phyloP scores from a whole-genome alignment of 2,888 invertebrate genomes.

The Scaptomyza caliginosa region DNA sequence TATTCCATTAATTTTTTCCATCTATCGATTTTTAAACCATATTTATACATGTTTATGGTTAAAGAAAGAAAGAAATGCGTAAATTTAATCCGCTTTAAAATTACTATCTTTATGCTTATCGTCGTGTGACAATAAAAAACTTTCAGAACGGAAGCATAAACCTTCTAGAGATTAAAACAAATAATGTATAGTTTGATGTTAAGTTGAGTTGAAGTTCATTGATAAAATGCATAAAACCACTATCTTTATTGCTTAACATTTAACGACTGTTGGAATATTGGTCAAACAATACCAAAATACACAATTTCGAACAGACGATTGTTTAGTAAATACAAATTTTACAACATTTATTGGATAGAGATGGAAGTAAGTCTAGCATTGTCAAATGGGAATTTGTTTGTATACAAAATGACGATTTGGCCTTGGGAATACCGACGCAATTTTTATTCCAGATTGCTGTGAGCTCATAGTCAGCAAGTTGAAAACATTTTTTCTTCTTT shows the following conservation, averaged over 20 bases:
- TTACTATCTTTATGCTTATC: background rate
- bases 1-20: too few species aligned
- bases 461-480: constrained; percentile 8
- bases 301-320: constrained; percentile 19
- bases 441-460: constrained; percentile 13
- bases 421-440: constrained; percentile 59
- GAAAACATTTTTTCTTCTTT: constrained; percentile 44
- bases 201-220: constrained; percentile 25
- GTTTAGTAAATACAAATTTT: constrained; percentile 41
- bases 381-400: background rate
- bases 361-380: too few species aligned
- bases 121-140: background rate
- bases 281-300: constrained; percentile 35
- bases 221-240: constrained; percentile 43
- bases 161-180: background rate
- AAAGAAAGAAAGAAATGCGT: too few species aligned
- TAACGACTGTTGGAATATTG: constrained; percentile 66
- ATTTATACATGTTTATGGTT: too few species aligned
- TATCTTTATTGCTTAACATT: constrained; percentile 50
- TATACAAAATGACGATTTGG: background rate
- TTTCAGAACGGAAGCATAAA: constrained; percentile 17
- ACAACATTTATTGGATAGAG: background rate
- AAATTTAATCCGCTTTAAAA: constrained; percentile 20
- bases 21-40: too few species aligned
- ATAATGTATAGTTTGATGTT: background rate